A percentile compares a stretch with the other conserved stretches of the same genome.
Conservation (phyloP, 1,140 invertebrate genomes). For the Tetramorium simillimum region DNA sequence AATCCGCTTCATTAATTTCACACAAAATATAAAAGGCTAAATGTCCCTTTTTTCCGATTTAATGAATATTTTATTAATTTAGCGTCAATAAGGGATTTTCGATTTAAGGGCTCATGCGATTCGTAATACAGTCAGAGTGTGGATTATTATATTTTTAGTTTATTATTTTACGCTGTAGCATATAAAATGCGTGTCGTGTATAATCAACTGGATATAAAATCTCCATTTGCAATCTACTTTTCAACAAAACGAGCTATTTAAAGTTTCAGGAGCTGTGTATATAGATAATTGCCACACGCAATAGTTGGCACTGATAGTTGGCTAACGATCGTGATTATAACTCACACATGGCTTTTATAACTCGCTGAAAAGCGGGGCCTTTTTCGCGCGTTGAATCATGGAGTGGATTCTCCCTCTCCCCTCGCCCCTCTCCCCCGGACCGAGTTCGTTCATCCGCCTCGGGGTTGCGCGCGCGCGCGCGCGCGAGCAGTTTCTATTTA, state of each 20-base stretch:
- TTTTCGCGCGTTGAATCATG: conserved; percentile 25
- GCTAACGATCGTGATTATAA: conserved; percentile 28
- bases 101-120: neutral
- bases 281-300: neutral
- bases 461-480: neutral
- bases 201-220: neutral
- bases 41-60: neutral
- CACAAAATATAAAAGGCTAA: neutral
- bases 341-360: conserved; percentile 25
- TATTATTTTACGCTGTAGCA: neutral
- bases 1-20: neutral
- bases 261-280: neutral
- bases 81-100: neutral
- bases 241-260: neutral
- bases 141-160: neutral
- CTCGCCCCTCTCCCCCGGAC: no score
- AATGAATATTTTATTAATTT: conserved; percentile 12
- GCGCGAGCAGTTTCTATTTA: conserved; percentile 46
- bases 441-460: neutral
- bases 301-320: neutral
- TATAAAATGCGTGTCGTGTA: neutral
- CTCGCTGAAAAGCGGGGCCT: conserved; percentile 17
- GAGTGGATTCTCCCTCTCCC: neutral
- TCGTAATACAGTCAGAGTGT: neutral
- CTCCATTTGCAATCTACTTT: neutral